These are phyloP conservation scores for Tipula helvola DNA, from an alignment of 2,888 invertebrate genomes.

Conservation along the genomic window DNA sequence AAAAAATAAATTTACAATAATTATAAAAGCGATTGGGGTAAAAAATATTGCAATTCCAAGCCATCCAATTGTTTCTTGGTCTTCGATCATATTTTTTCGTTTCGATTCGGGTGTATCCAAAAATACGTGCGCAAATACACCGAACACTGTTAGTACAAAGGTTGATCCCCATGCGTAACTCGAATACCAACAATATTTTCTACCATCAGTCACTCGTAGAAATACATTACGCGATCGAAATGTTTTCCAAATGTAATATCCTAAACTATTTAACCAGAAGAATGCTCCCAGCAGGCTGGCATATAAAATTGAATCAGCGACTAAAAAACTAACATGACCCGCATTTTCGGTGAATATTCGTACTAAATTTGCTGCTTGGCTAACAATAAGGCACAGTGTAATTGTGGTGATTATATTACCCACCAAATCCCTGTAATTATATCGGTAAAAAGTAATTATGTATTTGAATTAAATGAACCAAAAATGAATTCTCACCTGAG, in stretches of 20 bases:
- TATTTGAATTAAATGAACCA: background rate
- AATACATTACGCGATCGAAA: slow-evolving; percentile 79
- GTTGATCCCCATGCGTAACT: slow-evolving; percentile 69
- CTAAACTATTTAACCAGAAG: slow-evolving; percentile 76
- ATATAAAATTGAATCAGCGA: slow-evolving; percentile 66
- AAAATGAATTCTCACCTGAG: slow-evolving; percentile 37
- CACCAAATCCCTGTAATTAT: slow-evolving; percentile 46
- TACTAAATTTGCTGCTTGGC: slow-evolving; percentile 65
- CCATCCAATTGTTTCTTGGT: slow-evolving; percentile 66
- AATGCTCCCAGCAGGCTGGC: slow-evolving; percentile 66
- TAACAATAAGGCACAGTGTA: slow-evolving; percentile 60
- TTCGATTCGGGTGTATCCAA: slow-evolving; percentile 52
- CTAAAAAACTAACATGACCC: slow-evolving; percentile 66
- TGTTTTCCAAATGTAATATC: slow-evolving; percentile 80
- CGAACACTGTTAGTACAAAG: slow-evolving; percentile 53
- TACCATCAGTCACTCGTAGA: slow-evolving; percentile 68
- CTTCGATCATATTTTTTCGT: slow-evolving; percentile 41
- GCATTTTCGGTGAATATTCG: slow-evolving; percentile 68
- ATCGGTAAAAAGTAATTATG: background rate
- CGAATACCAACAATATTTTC: slow-evolving; percentile 79
- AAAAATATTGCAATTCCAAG: slow-evolving; percentile 73
- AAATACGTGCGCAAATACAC: slow-evolving; percentile 69
- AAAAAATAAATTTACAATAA: slow-evolving; percentile 66
- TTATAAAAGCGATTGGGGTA: slow-evolving; percentile 67
- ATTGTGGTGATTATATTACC: slow-evolving; percentile 78